phyloP scores from a whole-genome alignment of 2,113 vertebrate species.

The Verasper variegatus region DNA sequence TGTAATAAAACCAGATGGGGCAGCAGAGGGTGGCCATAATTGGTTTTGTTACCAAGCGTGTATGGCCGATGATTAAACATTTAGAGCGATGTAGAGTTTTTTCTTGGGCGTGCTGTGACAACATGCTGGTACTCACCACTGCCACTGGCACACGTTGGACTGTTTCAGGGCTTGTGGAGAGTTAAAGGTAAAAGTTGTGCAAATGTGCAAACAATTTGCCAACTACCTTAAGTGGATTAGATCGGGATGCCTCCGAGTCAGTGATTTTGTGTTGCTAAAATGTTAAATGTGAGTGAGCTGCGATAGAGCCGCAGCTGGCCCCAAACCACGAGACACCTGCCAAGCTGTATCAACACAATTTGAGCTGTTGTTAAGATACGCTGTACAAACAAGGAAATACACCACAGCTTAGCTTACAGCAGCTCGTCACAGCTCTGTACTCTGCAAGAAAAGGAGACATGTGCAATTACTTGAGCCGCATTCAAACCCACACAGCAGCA shows the following conservation, averaged over 20 bases:
- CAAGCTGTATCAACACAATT: conserved; percentile 31
- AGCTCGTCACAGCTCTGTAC: conserved; percentile 40
- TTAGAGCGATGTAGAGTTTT: conserved; percentile 6
- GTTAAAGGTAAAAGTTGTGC: conserved; percentile 10
- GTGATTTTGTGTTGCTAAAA: conserved; percentile 24
- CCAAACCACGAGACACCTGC: conserved; percentile 20
- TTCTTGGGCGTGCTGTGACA: background rate
- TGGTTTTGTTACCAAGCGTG: conserved; percentile 38
- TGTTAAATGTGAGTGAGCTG: conserved; percentile 19
- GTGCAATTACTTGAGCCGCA: conserved; percentile 50
- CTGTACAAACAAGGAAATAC: conserved; percentile 37
- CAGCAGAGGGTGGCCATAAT: conserved; percentile 41
- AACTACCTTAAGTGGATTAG: conserved; percentile 3
- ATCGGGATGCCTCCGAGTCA: conserved; percentile 5
- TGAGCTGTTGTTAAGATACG: conserved; percentile 41
- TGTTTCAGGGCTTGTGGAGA: conserved; percentile 19
- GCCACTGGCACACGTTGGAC: conserved; percentile 5
- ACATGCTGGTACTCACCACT: background rate
- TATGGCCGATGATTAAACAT: conserved; percentile 31
- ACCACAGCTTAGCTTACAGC: conserved; percentile 31
- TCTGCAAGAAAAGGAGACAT: conserved; percentile 41
- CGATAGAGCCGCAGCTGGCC: conserved; percentile 29
- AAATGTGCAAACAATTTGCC: conserved; percentile 22
- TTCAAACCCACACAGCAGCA: conserved; percentile 51
- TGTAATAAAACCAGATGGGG: conserved; percentile 45